Evolutionary conservation across 1,140 invertebrate species (phyloP).

Genomic region (Anthonomus grandis): DNA sequence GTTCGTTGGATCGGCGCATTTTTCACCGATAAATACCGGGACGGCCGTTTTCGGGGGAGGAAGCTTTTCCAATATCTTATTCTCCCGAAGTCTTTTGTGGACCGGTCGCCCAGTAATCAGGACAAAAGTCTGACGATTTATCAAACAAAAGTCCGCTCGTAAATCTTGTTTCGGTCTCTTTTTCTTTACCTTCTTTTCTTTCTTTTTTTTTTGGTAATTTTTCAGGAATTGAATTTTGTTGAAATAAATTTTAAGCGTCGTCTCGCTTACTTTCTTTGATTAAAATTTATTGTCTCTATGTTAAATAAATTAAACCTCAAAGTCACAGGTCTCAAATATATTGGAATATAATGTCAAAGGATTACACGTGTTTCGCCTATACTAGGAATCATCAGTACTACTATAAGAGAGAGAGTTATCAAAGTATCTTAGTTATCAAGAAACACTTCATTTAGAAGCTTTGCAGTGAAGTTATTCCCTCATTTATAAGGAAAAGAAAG

Average conservation of each 20-base stretch:
- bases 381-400: too few species aligned
- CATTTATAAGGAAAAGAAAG: too few species aligned
- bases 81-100: constrained; percentile 35
- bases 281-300: too few species aligned
- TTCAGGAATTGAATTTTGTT: constrained; percentile 22
- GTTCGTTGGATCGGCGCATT: constrained; percentile 24
- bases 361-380: too few species aligned
- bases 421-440: too few species aligned
- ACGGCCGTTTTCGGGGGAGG: constrained; percentile 31
- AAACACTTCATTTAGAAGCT: too few species aligned
- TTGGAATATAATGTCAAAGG: too few species aligned
- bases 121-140: constrained; percentile 40
- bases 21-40: constrained; percentile 40
- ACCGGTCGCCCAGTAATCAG: constrained; percentile 37
- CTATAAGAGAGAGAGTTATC: too few species aligned
- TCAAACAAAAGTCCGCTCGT: constrained; percentile 33
- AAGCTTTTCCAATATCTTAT: constrained; percentile 39
- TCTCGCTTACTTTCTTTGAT: too few species aligned
- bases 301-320: too few species aligned
- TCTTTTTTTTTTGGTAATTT: constrained; percentile 32
- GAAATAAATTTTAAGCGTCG: constrained; percentile 14
- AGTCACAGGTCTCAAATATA: too few species aligned
- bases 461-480: too few species aligned
- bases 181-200: constrained; percentile 32
- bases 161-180: constrained; percentile 39